A percentile compares a stretch with the other conserved stretches of the same genome.
Evolutionary conservation across 1,140 invertebrate species (phyloP).

Genomic region (Nephila pilipes): DNA sequence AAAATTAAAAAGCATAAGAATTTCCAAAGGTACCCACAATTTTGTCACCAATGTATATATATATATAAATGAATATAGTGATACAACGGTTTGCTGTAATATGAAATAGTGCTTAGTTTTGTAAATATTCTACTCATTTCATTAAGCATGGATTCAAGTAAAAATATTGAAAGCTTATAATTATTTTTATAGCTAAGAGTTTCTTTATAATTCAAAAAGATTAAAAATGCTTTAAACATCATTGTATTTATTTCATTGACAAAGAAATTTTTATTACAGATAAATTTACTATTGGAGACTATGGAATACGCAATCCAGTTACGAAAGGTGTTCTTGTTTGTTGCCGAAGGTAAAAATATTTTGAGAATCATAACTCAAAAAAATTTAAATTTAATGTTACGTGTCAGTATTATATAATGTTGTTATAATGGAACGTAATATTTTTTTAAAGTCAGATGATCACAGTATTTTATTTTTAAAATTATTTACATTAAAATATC

Average conservation of each 20-base stretch:
- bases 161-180: background rate
- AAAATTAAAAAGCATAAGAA: too few relatives aligned
- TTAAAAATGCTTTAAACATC: background rate
- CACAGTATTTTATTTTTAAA: too few relatives aligned
- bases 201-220: background rate
- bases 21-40: too few relatives aligned
- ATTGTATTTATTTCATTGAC: background rate
- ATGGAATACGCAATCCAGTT: constrained; percentile 82
- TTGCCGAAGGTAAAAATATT: constrained; percentile 80
- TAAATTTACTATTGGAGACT: constrained; percentile 85
- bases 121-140: background rate
- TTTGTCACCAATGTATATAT: too few relatives aligned
- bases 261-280: constrained; percentile 78
- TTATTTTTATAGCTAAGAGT: background rate
- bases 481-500: too few relatives aligned
- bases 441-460: too few relatives aligned
- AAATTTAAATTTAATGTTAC: too few relatives aligned
- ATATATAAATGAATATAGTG: too few relatives aligned
- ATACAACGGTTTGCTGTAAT: too few relatives aligned
- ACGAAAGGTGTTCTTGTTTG: constrained; percentile 84
- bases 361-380: background rate
- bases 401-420: too few relatives aligned
- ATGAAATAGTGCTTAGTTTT: background rate
- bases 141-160: background rate
- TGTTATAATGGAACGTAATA: too few relatives aligned